These are phyloP conservation scores for Mustela nigripes DNA, from an alignment of 2,113 vertebrate species.

Conservation along the genomic window DNA sequence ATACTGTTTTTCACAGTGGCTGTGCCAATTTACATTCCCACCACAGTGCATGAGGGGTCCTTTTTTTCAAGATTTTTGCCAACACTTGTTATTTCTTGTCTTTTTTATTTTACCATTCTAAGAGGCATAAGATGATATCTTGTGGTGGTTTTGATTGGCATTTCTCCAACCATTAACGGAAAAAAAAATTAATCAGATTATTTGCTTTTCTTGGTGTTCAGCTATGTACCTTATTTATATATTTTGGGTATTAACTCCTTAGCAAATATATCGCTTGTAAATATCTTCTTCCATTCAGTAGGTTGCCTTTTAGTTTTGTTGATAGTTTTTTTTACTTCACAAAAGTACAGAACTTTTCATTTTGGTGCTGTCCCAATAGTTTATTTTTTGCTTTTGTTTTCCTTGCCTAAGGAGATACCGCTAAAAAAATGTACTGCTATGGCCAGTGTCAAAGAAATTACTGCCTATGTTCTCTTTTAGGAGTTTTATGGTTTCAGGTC, in stretches of 20 bases:
- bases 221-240: not conserved
- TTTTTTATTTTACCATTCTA: not conserved
- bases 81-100: not conserved
- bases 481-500: not conserved
- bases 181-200: not conserved
- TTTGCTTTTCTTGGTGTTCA: not conserved
- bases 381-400: not conserved
- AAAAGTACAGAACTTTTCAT: not conserved
- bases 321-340: not conserved
- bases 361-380: not conserved
- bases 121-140: not conserved
- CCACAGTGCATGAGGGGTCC: not conserved
- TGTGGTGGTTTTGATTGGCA: not conserved
- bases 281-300: not conserved
- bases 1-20: not conserved
- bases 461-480: not conserved
- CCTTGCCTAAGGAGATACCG: not conserved
- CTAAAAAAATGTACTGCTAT: not conserved
- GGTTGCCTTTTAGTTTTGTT: not conserved
- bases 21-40: not conserved
- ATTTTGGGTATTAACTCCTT: not conserved
- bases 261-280: not conserved
- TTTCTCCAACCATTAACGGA: not conserved
- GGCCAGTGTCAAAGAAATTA: not conserved
- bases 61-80: not conserved